Base-by-base conservation (phyloP, 2,888 invertebrate genomes). In the Coenonympha glycerion region DNA sequence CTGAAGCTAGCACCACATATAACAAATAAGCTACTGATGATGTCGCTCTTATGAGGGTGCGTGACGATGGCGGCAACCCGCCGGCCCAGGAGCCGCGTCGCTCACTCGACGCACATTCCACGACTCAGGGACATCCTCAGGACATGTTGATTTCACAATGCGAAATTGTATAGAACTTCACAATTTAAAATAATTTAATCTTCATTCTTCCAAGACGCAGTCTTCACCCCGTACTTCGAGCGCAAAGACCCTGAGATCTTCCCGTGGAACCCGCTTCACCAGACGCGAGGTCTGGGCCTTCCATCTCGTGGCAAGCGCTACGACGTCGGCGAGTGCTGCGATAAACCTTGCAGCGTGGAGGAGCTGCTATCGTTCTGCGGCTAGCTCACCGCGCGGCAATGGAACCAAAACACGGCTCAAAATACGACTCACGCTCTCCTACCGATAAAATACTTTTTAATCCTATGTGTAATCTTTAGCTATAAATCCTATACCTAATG, bases 251-350 rank as follows among this genome's bases (percentile, higher is more conserved):
- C 63, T 3, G 42, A 48, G n/a, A 67, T 58, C n/a, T 73, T 68
- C 68, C 72, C 73, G 0, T 76, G 76, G 77, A 55, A 73, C 24
- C 47, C 65, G 4, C 57, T 64, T 0, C 68, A 72, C 48, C 69
- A 69, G 33, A 68, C 72, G 3, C 64, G 63, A 26, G 57, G 62
- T 15, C 52, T 78, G 56, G 60, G 61, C 0, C 46, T 63, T 0
- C 59, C 64, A 0, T 50, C 61, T 26, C 62, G 72, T 5, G 66
- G 66, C 13, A 79, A 79, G 56, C 64, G 76, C n/a, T 62, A 53
- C 28, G 62, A 79, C 9, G 76, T 78, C 50, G 71, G 53, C 51
- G 81, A 79, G 50, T 81, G 81, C 62, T 80, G 81, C 34, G 74
- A 76, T 6, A 81, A 79, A 30, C 61, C 78, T 0, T 81, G 81